Percentiles rank a stretch among this genome's conserved stretches.
Conservation (phyloP, 2,797 vertebrate species). For the Graptemys geographica region DNA sequence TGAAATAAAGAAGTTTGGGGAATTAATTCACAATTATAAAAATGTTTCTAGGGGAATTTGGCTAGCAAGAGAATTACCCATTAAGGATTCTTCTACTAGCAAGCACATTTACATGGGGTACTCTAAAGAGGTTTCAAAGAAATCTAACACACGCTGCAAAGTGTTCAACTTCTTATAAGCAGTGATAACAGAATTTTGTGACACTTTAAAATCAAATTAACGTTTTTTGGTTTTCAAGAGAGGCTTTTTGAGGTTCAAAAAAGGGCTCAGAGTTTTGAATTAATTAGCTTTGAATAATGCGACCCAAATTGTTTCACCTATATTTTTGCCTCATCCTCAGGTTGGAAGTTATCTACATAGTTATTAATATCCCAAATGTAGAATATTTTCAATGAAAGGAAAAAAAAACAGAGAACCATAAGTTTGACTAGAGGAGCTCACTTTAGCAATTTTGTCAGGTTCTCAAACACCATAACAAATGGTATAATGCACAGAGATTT, state of each 20-base stretch:
- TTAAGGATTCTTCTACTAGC: background rate
- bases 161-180: background rate
- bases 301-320: background rate
- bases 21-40: background rate
- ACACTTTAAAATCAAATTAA: background rate
- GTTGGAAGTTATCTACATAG: background rate
- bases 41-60: background rate
- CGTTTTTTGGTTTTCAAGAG: background rate
- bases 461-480: background rate
- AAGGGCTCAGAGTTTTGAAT: background rate
- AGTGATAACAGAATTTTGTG: background rate
- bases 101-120: background rate
- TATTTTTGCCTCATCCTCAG: background rate
- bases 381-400: background rate
- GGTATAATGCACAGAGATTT: background rate
- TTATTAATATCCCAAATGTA: background rate
- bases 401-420: rapidly evolving
- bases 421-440: background rate
- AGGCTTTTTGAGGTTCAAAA: background rate
- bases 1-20: background rate
- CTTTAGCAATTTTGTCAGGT: background rate
- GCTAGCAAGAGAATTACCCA: background rate
- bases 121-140: background rate
- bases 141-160: background rate
- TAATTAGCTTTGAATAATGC: background rate